Percentiles rank a stretch among this genome's conserved stretches.
Conservation (phyloP, 2,888 invertebrate genomes). For the Kryphioiulus occultus region DNA sequence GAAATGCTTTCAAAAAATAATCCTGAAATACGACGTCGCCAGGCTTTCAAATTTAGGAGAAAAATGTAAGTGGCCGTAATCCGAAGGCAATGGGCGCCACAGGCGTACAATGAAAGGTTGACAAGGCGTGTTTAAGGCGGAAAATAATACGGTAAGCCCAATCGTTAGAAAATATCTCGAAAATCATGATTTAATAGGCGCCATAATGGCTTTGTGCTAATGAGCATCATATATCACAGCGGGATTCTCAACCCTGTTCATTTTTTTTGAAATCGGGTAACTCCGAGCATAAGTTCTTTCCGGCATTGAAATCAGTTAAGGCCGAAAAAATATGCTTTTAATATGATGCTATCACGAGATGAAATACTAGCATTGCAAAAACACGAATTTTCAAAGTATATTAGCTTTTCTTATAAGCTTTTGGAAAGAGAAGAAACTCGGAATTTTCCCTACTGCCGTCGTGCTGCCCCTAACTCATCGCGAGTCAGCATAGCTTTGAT, state of each 20-base stretch:
- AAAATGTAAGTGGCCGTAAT: conserved; percentile 20
- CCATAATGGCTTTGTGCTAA: conserved; percentile 26
- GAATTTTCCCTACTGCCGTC: background rate
- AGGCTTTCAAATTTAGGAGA: conserved; percentile 7
- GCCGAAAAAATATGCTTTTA: conserved; percentile 2
- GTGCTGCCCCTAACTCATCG: background rate
- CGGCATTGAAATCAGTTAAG: background rate
- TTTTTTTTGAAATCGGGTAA: background rate
- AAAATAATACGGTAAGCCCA: conserved; percentile 33
- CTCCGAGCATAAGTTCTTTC: background rate
- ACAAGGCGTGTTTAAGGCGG: conserved; percentile 2
- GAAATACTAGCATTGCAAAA: background rate
- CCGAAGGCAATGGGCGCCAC: background rate
- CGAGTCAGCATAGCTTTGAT: background rate
- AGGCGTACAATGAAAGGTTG: background rate
- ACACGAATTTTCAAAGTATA: background rate
- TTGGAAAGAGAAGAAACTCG: background rate
- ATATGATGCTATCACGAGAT: background rate
- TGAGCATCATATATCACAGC: conserved; percentile 9
- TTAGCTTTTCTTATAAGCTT: background rate
- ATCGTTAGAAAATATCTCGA: conserved; percentile 21
- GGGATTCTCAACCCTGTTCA: background rate
- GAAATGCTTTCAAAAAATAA: conserved; percentile 11
- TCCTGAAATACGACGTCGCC: background rate
- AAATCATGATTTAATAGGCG: conserved; percentile 35